Percentiles rank a stretch among this genome's conserved stretches.
These are phyloP conservation scores for Parasteatoda lunata DNA, from an alignment of 2,888 invertebrate genomes.

Conservation along the genomic window DNA sequence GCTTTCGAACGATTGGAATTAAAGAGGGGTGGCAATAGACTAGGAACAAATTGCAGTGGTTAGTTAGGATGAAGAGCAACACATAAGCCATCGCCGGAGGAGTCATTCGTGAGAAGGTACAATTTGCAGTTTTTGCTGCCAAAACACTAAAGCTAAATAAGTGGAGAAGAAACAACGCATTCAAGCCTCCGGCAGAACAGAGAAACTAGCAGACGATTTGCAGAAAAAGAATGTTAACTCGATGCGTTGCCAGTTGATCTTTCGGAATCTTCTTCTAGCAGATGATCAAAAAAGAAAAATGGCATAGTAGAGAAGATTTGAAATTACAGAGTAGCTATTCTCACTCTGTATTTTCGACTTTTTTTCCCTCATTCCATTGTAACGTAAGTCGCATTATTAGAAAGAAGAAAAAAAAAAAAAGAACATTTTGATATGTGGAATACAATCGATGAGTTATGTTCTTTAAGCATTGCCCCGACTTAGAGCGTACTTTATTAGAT, in stretches of 20 bases:
- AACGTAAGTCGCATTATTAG: constrained; percentile 55
- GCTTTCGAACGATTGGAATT: constrained; percentile 53
- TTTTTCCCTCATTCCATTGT: constrained; percentile 1
- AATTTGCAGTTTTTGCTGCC: constrained; percentile 65
- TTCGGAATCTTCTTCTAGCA: constrained; percentile 24
- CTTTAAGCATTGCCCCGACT: too few species aligned
- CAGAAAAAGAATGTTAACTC: constrained; percentile 63
- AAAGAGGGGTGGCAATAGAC: constrained; percentile 44
- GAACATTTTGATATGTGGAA: not conserved
- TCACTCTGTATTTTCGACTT: constrained; percentile 3
- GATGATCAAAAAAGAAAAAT: constrained; percentile 41
- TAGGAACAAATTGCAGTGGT: constrained; percentile 53
- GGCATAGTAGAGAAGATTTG: constrained; percentile 31
- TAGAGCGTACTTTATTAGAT: too few species aligned
- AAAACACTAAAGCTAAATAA: constrained; percentile 67
- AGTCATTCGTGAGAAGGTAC: constrained; percentile 54
- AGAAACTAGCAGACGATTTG: constrained; percentile 9
- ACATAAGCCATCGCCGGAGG: constrained; percentile 62
- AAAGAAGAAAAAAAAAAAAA: not conserved
- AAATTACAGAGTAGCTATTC: constrained; percentile 62
- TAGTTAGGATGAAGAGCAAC: constrained; percentile 35
- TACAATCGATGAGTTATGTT: too few species aligned
- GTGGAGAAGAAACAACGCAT: constrained; percentile 25
- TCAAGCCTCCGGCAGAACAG: constrained; percentile 40
- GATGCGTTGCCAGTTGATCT: constrained; percentile 29